Conservation (phyloP, 53 echinoderm and acorn worm genomes). For the Luidia sarsii region DNA sequence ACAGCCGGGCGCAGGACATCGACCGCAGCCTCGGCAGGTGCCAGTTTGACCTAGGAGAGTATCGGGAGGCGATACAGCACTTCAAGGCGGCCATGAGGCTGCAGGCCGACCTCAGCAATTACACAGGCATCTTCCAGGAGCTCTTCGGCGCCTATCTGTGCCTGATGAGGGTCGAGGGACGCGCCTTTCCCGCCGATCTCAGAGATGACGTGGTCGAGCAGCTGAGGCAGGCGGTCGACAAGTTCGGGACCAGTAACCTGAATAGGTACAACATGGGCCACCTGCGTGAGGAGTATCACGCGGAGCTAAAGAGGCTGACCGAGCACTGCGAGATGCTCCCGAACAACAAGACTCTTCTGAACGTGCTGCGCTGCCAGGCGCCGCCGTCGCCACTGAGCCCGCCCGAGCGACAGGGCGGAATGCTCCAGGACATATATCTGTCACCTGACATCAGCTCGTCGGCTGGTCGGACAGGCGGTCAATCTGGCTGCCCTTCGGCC, state of each 20-base stretch:
- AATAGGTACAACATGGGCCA: not conserved
- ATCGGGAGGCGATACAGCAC: not conserved
- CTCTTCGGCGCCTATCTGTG: conserved; percentile 11
- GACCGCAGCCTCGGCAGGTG: conserved; percentile 20
- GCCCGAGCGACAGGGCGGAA: not conserved
- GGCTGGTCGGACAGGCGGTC: too few relatives aligned
- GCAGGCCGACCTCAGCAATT: not conserved
- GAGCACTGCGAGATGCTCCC: conserved; percentile 3
- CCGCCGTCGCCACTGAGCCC: not conserved
- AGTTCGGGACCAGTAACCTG: conserved; percentile 7
- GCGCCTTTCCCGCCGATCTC: too few relatives aligned
- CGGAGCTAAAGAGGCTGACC: not conserved
- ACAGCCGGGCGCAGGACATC: not conserved
- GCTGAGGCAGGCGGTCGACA: conserved; percentile 18
- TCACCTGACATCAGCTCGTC: too few relatives aligned
- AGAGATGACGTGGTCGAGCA: not conserved
- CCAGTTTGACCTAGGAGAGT: conserved; percentile 25
- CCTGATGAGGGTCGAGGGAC: not conserved
- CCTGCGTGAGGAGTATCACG: conserved; percentile 8
- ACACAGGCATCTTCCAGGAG: conserved; percentile 33
- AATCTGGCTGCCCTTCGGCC: not conserved
- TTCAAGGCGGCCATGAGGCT: not conserved
- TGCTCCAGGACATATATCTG: not conserved
- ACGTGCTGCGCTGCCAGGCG: not conserved
- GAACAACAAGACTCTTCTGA: conserved; percentile 9